Conservation (phyloP, 2,113 vertebrate genomes). For the Cavia aperea region DNA sequence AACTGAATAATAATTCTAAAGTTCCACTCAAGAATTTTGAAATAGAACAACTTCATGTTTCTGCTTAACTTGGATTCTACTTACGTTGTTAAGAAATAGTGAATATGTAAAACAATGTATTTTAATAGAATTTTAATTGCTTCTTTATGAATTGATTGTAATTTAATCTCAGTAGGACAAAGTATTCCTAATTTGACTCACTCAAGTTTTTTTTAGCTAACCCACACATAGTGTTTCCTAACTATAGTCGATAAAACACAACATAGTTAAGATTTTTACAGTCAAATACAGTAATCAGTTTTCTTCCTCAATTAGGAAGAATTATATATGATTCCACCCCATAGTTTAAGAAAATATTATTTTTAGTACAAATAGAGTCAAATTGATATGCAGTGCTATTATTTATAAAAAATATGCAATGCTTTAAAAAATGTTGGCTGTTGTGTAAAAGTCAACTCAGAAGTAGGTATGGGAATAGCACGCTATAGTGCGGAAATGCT, state of each 20-base stretch:
- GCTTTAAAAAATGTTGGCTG: background rate
- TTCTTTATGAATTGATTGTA: background rate
- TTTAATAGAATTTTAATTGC: slow-evolving; percentile 7
- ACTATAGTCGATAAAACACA: background rate
- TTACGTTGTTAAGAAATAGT: slow-evolving; percentile 1
- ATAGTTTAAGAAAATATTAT: background rate
- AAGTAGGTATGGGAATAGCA: background rate
- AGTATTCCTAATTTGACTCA: background rate
- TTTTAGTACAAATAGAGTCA: background rate
- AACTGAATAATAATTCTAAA: slow-evolving; percentile 38
- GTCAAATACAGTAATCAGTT: background rate
- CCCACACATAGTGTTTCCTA: background rate
- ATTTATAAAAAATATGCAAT: background rate
- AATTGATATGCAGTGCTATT: background rate
- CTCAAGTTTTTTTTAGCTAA: slow-evolving; percentile 2
- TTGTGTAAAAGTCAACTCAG: background rate
- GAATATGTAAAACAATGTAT: slow-evolving; percentile 1
- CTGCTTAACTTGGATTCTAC: background rate
- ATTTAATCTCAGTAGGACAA: background rate
- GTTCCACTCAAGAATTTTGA: slow-evolving; percentile 22
- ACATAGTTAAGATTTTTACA: background rate
- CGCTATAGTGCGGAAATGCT: slow-evolving; percentile 53
- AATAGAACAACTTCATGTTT: slow-evolving; percentile 3
- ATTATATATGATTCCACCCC: background rate
- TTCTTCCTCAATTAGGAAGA: slow-evolving; percentile 2